Conservation (phyloP, 2,113 vertebrate species). For the Heloderma charlesbogerti region DNA sequence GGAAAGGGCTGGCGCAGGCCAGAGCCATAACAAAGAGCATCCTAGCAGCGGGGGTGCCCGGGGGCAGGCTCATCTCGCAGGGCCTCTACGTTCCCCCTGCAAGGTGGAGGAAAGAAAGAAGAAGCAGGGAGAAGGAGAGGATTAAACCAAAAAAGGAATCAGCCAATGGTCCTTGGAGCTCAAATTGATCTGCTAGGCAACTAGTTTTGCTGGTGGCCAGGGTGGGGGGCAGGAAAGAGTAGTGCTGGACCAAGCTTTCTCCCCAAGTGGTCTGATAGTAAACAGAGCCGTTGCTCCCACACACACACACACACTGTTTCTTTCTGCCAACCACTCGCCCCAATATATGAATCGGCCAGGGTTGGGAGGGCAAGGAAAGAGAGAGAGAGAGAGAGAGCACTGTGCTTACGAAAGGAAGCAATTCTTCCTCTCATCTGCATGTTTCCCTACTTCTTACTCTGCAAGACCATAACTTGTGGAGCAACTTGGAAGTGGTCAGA, state of each 20-base stretch:
- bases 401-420: not conserved
- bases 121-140: slow-evolving; percentile 54
- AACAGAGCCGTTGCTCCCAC: not conserved
- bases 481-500: not conserved
- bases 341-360: not conserved
- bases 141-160: too few species aligned
- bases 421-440: not conserved
- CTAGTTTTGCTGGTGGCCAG: not conserved
- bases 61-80: slow-evolving; percentile 72
- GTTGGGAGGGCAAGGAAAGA: not conserved
- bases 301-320: not conserved
- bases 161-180: not conserved
- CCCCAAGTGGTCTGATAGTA: not conserved
- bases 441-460: slow-evolving; percentile 49
- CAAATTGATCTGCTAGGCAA: not conserved
- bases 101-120: slow-evolving; percentile 66
- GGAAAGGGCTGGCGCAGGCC: slow-evolving; percentile 81
- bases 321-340: not conserved
- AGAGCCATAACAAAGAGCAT: slow-evolving; percentile 89
- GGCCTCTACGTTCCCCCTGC: slow-evolving; percentile 52
- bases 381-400: not conserved
- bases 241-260: not conserved
- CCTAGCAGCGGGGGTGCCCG: slow-evolving; percentile 81
- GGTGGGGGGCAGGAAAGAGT: not conserved
- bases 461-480: slow-evolving; percentile 43